Base-by-base conservation (phyloP, 2,888 invertebrate genomes). In the Agonopterix alstromeriana region DNA sequence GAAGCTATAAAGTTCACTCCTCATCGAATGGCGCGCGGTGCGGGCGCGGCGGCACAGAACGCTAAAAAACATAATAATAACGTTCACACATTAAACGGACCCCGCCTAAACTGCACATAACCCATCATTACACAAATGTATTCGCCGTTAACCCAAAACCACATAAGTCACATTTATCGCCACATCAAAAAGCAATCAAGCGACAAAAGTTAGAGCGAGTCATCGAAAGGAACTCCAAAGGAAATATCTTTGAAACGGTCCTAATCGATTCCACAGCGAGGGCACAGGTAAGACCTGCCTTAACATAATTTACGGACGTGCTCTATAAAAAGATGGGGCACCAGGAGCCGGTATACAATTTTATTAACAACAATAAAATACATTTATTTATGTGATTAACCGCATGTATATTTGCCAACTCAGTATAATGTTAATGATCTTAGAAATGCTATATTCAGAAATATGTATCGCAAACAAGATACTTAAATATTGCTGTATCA, bases 81-180 rank as follows among this genome's bases (percentile, higher is more conserved):
- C 67, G 74, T 84, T 79, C 72, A 74, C 78, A 76, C 77, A 70
- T 82, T 81, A 82, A 80, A 73, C 67, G 73, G 64, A 70, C 54
- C 58, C 77, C 79, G 74, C 77, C 79, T 77, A 70, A 75, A 72
- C 63, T 73, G 78, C 80, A 76, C 77, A 74, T 68, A 78, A 72
- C 73, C 81, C 70, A 61, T 82, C 77, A 84, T 84, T 82, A 84
- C 67, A 70, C 67, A 75, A 79, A 77, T 66, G 82, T 65, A 61
- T 71, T 68, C 65, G 67, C 70, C 74, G 77, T 72, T 79, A 77
- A 65, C 67, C 63, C 65, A 65, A 76, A 78, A 82, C 86, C 85
- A 74, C 86, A 82, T 86, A 86, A 86, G 86, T 85, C 87, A 87
- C 87, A 82, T 84, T 83, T 82, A 81, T 80, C 82, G 83, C 83